These are phyloP conservation scores for Zaprionus lachaisei DNA, from an alignment of 1,140 invertebrate species.

Conservation along the genomic window DNA sequence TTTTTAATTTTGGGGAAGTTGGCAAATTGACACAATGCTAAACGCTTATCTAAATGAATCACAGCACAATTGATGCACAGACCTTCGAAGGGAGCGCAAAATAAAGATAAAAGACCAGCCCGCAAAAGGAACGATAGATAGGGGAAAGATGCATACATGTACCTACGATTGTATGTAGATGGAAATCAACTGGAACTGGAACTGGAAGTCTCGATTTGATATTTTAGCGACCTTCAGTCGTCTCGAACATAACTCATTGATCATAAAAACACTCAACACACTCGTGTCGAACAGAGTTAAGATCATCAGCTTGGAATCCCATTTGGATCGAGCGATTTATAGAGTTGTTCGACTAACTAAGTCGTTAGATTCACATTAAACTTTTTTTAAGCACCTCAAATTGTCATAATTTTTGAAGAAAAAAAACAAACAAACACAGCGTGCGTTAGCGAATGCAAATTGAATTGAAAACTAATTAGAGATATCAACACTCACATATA, in stretches of 20 bases:
- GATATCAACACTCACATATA: constrained; percentile 59
- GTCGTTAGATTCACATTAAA: constrained; percentile 64
- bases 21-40: constrained; percentile 72
- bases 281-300: constrained; percentile 14
- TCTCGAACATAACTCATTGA: constrained; percentile 31
- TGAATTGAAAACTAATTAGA: constrained; percentile 81
- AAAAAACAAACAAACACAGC: constrained; percentile 24
- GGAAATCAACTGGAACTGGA: constrained; percentile 2
- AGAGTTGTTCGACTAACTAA: constrained; percentile 15
- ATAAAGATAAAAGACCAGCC: constrained; percentile 22
- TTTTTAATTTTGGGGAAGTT: constrained; percentile 42
- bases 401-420: constrained; percentile 55
- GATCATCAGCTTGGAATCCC: constrained; percentile 32
- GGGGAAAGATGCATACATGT: background rate
- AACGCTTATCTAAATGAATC: constrained; percentile 79
- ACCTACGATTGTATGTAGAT: constrained; percentile 6
- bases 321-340: constrained; percentile 29
- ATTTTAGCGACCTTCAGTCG: constrained; percentile 27
- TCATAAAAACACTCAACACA: constrained; percentile 48
- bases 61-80: constrained; percentile 27
- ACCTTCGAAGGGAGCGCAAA: constrained; percentile 7
- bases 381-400: constrained; percentile 63
- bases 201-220: background rate
- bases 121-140: constrained; percentile 8
- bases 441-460: constrained; percentile 65